A percentile compares a stretch with the other conserved stretches of the same genome.
These are phyloP conservation scores for Oxyruncus cristatus DNA, from an alignment of 2,113 vertebrate genomes.

Conservation along the genomic window DNA sequence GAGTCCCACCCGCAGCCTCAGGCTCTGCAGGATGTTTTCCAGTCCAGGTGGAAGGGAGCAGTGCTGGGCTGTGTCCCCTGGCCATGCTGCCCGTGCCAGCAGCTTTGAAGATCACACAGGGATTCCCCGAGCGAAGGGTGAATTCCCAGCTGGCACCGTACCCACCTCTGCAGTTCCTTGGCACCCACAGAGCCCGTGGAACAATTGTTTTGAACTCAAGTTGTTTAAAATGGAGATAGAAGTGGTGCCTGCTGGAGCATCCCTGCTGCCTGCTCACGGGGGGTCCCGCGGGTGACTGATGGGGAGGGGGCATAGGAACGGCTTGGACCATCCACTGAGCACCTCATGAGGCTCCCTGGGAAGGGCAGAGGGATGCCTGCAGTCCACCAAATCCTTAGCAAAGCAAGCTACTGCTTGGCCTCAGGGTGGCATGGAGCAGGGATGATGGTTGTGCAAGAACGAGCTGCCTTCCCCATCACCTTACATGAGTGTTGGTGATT, in stretches of 20 bases:
- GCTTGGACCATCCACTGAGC: neutral
- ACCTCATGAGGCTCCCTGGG: neutral
- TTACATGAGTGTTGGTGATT: neutral
- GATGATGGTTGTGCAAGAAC: neutral
- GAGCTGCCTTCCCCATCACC: neutral
- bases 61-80: neutral
- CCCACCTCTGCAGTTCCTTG: neutral
- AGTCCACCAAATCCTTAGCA: neutral
- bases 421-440: neutral
- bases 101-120: neutral
- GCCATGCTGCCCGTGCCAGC: neutral
- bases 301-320: neutral
- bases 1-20: neutral
- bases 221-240: neutral
- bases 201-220: neutral
- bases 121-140: conserved; percentile 1
- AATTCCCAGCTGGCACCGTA: conserved; percentile 44
- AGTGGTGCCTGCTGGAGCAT: neutral
- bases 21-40: neutral
- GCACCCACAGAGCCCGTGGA: neutral
- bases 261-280: neutral
- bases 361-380: neutral
- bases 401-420: neutral
- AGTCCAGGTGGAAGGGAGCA: rapidly evolving
- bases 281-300: neutral